These are phyloP conservation scores for Oryctolagus cuniculus DNA, from an alignment of 2,113 vertebrate species.

Conservation along the genomic window mOryCun1.1 NC_091435.1:123540001-123540500, in stretches of 20 bases:
- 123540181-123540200: neutral
- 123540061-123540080: neutral
- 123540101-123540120: neutral
- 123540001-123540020: neutral
- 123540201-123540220: neutral
- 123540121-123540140: neutral
- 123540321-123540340: slow-evolving; percentile 55
- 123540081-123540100: neutral
- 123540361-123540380: slow-evolving; percentile 11
- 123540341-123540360: neutral
- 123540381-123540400: slow-evolving; percentile 37
- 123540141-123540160: neutral
- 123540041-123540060: neutral
- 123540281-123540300: neutral
- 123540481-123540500: slow-evolving; percentile 64
- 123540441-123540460: slow-evolving; percentile 63
- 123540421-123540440: slow-evolving; percentile 66
- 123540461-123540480: slow-evolving; percentile 46
- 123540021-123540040: neutral
- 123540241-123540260: neutral
- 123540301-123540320: neutral
- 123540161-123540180: neutral
- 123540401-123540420: slow-evolving; percentile 38
- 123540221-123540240: neutral
- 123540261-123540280: slow-evolving; percentile 52